phyloP scores from a whole-genome alignment of 2,888 invertebrate genomes.

The Brachypalpus laphriformis region DNA sequence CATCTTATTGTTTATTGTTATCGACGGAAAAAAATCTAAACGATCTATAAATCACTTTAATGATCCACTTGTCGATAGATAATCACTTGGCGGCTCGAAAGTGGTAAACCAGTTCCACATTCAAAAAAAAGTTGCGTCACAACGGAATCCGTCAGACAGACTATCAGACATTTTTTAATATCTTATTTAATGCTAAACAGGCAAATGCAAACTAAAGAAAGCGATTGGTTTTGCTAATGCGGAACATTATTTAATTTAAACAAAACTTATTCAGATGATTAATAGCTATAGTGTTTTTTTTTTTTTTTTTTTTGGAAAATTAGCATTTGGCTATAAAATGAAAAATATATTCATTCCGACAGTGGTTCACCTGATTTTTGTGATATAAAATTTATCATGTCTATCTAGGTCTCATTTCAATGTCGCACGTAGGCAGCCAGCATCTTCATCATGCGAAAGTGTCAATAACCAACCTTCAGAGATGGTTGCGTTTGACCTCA shows the following conservation, averaged over 20 bases:
- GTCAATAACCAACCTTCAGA: slow-evolving; percentile 49
- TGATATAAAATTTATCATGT: not conserved
- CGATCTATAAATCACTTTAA: slow-evolving; percentile 6
- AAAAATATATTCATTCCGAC: not conserved
- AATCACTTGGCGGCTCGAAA: not conserved
- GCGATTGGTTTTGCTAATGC: slow-evolving; percentile 4
- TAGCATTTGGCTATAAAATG: not conserved
- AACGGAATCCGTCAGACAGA: slow-evolving; percentile 8
- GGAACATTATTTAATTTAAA: not conserved
- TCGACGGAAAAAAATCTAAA: not conserved
- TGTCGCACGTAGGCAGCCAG: slow-evolving; percentile 9
- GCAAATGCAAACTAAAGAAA: not conserved
- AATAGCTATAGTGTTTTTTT: not conserved
- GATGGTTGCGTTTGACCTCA: slow-evolving; percentile 8
- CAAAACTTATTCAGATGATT: not conserved
- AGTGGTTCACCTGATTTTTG: not conserved
- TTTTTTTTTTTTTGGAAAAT: not conserved
- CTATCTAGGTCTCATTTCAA: slow-evolving; percentile 1
- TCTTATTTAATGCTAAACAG: not conserved
- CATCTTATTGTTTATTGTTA: not conserved
- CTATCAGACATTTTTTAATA: not conserved
- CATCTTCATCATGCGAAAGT: slow-evolving; percentile 7
- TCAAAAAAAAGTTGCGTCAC: slow-evolving; percentile 12
- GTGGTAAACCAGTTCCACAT: not conserved
- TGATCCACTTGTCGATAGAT: slow-evolving; percentile 4